phyloP scores from a whole-genome alignment of 1,140 invertebrate genomes.

The Hypothenemus hampei region DNA sequence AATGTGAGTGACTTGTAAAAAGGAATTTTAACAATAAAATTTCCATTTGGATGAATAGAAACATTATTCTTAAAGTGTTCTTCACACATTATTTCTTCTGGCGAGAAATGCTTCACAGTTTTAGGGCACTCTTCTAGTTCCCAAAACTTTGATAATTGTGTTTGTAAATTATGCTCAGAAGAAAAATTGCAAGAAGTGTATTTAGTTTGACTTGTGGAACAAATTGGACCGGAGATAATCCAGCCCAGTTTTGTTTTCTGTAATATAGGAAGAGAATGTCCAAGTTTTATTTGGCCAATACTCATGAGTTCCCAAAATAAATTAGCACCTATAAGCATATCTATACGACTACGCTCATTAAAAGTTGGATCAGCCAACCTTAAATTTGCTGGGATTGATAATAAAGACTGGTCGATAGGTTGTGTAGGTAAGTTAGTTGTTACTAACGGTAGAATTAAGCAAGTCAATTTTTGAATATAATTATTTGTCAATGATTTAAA shows the following conservation, averaged over 20 bases:
- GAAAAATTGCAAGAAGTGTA: not conserved
- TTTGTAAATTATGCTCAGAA: not conserved
- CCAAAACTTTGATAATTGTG: slow-evolving; percentile 26
- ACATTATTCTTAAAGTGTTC: slow-evolving; percentile 25
- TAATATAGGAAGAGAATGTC: slow-evolving; percentile 10
- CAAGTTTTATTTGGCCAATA: slow-evolving; percentile 19
- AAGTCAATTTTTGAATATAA: not conserved
- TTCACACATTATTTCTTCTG: slow-evolving; percentile 23
- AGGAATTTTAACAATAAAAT: slow-evolving; percentile 29
- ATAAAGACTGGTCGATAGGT: not conserved
- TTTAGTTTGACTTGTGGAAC: not conserved
- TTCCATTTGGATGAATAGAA: slow-evolving; percentile 8
- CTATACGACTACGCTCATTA: slow-evolving; percentile 22
- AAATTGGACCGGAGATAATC: slow-evolving; percentile 24
- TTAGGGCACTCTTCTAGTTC: slow-evolving; percentile 18
- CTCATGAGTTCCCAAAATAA: slow-evolving; percentile 26
- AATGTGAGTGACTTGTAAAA: slow-evolving; percentile 15
- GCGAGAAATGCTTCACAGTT: slow-evolving; percentile 9
- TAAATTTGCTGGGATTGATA: slow-evolving; percentile 23
- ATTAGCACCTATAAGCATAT: slow-evolving; percentile 30
- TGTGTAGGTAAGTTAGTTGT: slow-evolving; percentile 9
- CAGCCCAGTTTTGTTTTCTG: slow-evolving; percentile 34
- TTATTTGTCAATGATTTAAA: slow-evolving; percentile 10
- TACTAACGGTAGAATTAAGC: slow-evolving; percentile 15
- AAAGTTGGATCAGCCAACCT: slow-evolving; percentile 33